A percentile compares a stretch with the other conserved stretches of the same genome.
Evolutionary conservation across 64 coral and sea anemone genomes (phyloP).

Genomic region (Pachyseris speciosa): DNA sequence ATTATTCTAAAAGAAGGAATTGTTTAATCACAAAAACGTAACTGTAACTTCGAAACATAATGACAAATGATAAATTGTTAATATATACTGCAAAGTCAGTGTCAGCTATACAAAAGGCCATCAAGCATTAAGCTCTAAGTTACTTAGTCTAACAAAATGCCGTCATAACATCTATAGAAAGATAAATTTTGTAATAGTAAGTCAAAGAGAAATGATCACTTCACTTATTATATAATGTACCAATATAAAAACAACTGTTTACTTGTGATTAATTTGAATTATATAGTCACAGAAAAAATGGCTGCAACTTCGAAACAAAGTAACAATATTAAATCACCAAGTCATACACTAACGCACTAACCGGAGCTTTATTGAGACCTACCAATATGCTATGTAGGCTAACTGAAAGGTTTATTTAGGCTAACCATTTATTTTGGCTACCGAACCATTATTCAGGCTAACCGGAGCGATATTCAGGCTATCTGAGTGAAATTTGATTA

Average conservation of each 20-base stretch:
- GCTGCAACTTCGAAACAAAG: not conserved
- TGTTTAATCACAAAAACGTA: not conserved
- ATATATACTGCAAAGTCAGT: not conserved
- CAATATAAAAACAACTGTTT: not conserved
- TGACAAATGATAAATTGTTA: not conserved
- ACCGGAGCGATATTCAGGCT: not conserved
- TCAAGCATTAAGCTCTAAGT: not conserved
- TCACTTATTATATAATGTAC: not conserved
- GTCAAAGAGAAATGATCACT: not conserved
- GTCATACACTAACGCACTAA: not conserved
- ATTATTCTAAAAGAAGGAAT: not conserved
- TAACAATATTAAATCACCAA: not conserved
- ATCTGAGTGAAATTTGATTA: not conserved
- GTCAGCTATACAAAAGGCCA: not conserved
- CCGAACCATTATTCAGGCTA: not conserved
- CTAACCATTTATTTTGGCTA: not conserved
- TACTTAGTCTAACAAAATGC: not conserved
- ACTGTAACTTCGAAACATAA: not conserved
- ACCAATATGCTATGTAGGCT: not conserved
- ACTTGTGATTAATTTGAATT: not conserved
- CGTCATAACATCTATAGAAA: not conserved
- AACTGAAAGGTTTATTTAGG: not conserved
- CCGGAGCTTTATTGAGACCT: not conserved
- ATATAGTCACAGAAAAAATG: not conserved
- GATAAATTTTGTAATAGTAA: not conserved